These are phyloP conservation scores for Caenorhabditis drosophilae DNA, from an alignment of 2,888 invertebrate genomes.

Conservation along the genomic window DNA sequence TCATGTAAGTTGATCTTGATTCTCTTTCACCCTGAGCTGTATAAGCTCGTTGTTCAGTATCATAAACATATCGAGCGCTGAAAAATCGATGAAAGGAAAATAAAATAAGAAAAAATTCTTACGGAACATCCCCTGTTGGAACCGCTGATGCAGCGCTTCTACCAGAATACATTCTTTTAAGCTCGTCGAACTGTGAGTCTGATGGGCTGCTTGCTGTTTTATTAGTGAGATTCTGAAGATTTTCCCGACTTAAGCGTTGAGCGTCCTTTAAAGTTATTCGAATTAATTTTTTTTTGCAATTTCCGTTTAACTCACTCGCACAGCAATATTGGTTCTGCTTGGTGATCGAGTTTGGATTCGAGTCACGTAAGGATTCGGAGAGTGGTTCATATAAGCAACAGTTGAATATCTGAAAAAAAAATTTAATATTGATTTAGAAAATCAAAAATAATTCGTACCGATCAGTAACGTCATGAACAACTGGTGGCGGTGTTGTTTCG, in stretches of 20 bases:
- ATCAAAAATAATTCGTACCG: slow-evolving; percentile 10
- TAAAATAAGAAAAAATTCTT: slow-evolving; percentile 9
- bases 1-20: slow-evolving; percentile 12
- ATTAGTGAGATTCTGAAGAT: slow-evolving; percentile 25
- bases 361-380: slow-evolving; percentile 10
- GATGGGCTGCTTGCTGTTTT: slow-evolving; percentile 29
- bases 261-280: slow-evolving; percentile 12
- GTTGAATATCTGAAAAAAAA: slow-evolving; percentile 27
- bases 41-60: slow-evolving; percentile 29
- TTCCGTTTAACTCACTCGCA: slow-evolving; percentile 5
- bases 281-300: neutral
- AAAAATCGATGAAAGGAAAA: slow-evolving; percentile 1
- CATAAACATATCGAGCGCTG: slow-evolving; percentile 35
- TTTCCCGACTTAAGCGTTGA: slow-evolving; percentile 33
- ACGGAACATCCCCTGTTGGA: slow-evolving; percentile 33
- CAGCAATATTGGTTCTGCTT: slow-evolving; percentile 19
- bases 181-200: slow-evolving; percentile 33
- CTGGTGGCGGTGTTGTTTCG: slow-evolving; percentile 39
- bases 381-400: slow-evolving; percentile 37
- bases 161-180: slow-evolving; percentile 35
- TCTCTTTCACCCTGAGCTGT: slow-evolving; percentile 25
- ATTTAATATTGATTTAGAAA: neutral
- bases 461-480: slow-evolving; percentile 28
- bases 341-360: slow-evolving; percentile 17
- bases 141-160: slow-evolving; percentile 25